Evolutionary conservation across 2,797 vertebrate genomes (phyloP).

Genomic region (Gadopsis marmoratus): DNA sequence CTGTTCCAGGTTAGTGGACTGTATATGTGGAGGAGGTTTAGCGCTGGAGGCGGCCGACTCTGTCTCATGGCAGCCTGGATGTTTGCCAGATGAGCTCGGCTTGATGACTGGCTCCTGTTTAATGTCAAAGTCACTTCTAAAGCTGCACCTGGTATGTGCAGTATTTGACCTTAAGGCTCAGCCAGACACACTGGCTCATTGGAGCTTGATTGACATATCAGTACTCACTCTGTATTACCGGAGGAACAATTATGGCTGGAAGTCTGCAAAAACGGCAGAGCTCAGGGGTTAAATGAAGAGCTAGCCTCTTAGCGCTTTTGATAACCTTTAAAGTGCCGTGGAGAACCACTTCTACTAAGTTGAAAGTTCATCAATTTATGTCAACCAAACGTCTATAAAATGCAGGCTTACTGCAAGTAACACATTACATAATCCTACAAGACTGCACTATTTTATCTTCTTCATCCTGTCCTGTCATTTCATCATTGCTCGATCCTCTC

Average conservation of each 20-base stretch:
- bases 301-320: constrained; percentile 8
- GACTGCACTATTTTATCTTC: neutral
- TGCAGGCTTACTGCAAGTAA: constrained; percentile 27
- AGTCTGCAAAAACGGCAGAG: constrained; percentile 28
- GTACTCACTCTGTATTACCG: constrained; percentile 43
- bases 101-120: constrained; percentile 78
- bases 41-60: constrained; percentile 38
- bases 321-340: constrained; percentile 22
- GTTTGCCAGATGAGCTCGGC: constrained; percentile 72
- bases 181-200: constrained; percentile 79
- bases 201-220: constrained; percentile 74
- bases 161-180: constrained; percentile 80
- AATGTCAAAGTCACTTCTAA: constrained; percentile 83
- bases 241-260: constrained; percentile 36
- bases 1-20: constrained; percentile 31
- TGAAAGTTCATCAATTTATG: constrained; percentile 6
- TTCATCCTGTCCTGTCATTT: constrained; percentile 21
- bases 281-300: constrained; percentile 20
- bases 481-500: constrained; percentile 26
- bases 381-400: constrained; percentile 27
- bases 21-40: constrained; percentile 65
- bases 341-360: constrained; percentile 16
- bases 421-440: constrained; percentile 10
- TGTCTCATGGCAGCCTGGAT: constrained; percentile 68
- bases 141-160: constrained; percentile 78